Conservation (phyloP, 1,140 invertebrate species). For the Megalopta genalis region DNA sequence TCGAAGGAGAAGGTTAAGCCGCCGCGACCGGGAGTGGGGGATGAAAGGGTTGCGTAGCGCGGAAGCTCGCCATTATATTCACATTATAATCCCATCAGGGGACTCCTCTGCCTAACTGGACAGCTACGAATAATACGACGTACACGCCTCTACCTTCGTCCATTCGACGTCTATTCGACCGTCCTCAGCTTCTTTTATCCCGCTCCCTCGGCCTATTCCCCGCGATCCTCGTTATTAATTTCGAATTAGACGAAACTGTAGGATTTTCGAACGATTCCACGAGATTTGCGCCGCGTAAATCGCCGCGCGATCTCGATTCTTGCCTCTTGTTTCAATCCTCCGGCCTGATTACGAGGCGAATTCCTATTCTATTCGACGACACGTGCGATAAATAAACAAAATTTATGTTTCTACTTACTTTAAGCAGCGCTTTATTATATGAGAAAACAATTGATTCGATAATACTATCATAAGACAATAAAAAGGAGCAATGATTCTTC, state of each 20-base stretch:
- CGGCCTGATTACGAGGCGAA: background rate
- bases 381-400: too few relatives aligned
- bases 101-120: constrained; percentile 68
- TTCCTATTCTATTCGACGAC: background rate
- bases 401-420: too few relatives aligned
- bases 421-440: too few relatives aligned
- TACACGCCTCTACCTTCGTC: constrained; percentile 43
- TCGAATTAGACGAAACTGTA: constrained; percentile 15
- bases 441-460: too few relatives aligned
- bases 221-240: constrained; percentile 32
- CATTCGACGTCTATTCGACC: constrained; percentile 31
- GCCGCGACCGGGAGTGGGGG: constrained; percentile 42
- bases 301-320: background rate
- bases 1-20: constrained; percentile 34
- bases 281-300: background rate
- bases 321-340: background rate
- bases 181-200: constrained; percentile 7
- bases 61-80: constrained; percentile 76
- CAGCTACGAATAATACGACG: constrained; percentile 64
- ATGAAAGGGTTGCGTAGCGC: constrained; percentile 67
- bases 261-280: background rate
- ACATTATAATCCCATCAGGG: constrained; percentile 77
- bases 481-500: too few relatives aligned
- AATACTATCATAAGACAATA: too few relatives aligned
- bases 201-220: background rate